A percentile compares a stretch with the other conserved stretches of the same genome.
These are phyloP conservation scores for Keiferia lycopersicella DNA, from an alignment of 2,888 invertebrate genomes.

Conservation along the genomic window DNA sequence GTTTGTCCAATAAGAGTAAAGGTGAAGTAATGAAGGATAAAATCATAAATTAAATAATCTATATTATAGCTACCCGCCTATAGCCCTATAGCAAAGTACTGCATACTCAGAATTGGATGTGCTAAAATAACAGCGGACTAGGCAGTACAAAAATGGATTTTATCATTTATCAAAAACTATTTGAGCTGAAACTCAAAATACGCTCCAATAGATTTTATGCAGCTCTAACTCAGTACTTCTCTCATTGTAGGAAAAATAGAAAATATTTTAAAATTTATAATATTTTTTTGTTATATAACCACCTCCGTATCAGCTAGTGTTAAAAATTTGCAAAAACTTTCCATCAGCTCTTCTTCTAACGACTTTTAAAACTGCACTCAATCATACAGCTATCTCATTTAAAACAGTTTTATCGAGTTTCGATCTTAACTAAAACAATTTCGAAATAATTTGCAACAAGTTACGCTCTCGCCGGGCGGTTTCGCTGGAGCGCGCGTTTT, in stretches of 20 bases:
- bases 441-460: constrained; percentile 10
- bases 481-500: neutral
- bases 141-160: neutral
- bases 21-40: too few species aligned
- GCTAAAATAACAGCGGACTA: constrained; percentile 3
- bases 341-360: neutral
- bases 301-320: too few species aligned
- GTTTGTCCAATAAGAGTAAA: too few species aligned
- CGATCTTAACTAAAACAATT: constrained; percentile 8
- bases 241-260: too few species aligned
- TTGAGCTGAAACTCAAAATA: neutral
- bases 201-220: neutral
- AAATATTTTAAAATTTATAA: neutral
- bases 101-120: neutral
- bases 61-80: too few species aligned
- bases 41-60: too few species aligned
- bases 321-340: neutral
- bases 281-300: neutral
- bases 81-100: too few species aligned
- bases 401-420: constrained; percentile 2
- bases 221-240: too few species aligned
- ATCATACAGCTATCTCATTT: constrained; percentile 15
- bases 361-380: constrained; percentile 10
- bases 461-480: neutral
- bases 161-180: neutral